Conservation (phyloP, 2,113 vertebrate species). For the Miniopterus natalensis region DNA sequence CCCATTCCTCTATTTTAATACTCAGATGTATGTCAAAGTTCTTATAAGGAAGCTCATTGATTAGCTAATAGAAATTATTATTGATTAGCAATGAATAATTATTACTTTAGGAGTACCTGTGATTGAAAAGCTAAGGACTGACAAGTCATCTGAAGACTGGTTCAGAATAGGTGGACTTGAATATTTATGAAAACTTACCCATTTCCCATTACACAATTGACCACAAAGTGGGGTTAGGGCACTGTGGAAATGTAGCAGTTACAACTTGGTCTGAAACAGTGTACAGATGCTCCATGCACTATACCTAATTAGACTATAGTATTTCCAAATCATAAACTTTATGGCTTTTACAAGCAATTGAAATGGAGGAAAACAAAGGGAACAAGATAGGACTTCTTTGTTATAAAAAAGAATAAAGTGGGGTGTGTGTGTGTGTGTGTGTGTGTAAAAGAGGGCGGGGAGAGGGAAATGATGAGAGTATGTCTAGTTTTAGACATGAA, state of each 20-base stretch:
- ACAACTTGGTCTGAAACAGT: slow-evolving; percentile 44
- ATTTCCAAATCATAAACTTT: slow-evolving; percentile 57
- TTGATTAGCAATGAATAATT: slow-evolving; percentile 27
- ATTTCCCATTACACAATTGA: slow-evolving; percentile 52
- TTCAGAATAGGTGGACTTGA: slow-evolving; percentile 48
- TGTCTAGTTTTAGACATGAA: slow-evolving; percentile 40
- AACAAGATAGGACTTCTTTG: slow-evolving; percentile 60
- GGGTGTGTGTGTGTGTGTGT: neutral
- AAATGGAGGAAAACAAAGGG: slow-evolving; percentile 54
- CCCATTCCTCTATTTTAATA: slow-evolving; percentile 41
- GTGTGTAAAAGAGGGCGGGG: neutral
- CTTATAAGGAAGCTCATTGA: slow-evolving; percentile 36
- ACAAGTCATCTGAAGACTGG: neutral
- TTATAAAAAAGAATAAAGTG: slow-evolving; percentile 27
- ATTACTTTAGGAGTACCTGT: slow-evolving; percentile 22
- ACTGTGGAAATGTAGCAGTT: slow-evolving; percentile 4
- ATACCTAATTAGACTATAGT: slow-evolving; percentile 31
- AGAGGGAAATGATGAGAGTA: neutral
- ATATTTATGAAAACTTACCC: slow-evolving; percentile 4
- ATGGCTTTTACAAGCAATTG: slow-evolving; percentile 44
- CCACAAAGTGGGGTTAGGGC: neutral
- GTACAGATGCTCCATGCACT: neutral
- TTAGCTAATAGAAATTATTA: slow-evolving; percentile 52
- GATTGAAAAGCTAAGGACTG: slow-evolving; percentile 46
- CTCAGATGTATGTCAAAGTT: neutral